Base-by-base conservation (phyloP, 2,888 invertebrate species). In the Ceramica pisi region DNA sequence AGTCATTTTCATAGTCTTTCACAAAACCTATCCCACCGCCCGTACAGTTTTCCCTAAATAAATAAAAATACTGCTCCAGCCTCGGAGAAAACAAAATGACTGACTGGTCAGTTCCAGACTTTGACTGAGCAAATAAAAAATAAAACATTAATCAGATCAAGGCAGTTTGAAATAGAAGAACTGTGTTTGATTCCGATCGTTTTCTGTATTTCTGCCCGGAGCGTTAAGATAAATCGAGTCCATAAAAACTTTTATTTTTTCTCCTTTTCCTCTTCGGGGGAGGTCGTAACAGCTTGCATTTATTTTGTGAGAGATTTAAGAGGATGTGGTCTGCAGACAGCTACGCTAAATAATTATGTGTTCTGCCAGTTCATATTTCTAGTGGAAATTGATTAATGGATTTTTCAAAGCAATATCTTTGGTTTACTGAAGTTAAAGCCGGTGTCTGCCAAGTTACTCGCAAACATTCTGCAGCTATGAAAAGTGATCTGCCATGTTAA, bases 241-340 rank as follows among this genome's bases (percentile, higher is more conserved):
- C 72, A 90, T 90, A 89, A 87, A 89, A 90, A 88, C 84, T 91
- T 92, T 91, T 92, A 89, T 89, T 90, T 78, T 87, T 87, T 86
- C n/a, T 81, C 80, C 78, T 85, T 76, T 59, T 26, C 83, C 78
- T 78, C 73, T 78, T 57, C 44, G 60, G 79, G 81, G 73, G 83
- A 85, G 83, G 85, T 85, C 82, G 90, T 90, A 91, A 91, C 90
- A 90, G 90, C 91, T 90, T 90, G 90, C 91, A 90, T 92, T 92
- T 92, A 91, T 92, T 91, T 90, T 86, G 87, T 84, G 82, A 90
- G 87, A 88, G 89, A 90, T 90, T 87, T 90, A 89, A 84, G 85
- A 82, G 84, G 77, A 80, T 82, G 79, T 82, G 79, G 81, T 75
- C 31, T 68, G 71, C 71, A 75, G 74, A 68, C 56, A 69, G 69